Base-by-base conservation (phyloP, 92 coral and sea anemone species). In the Montipora capitata region DNA sequence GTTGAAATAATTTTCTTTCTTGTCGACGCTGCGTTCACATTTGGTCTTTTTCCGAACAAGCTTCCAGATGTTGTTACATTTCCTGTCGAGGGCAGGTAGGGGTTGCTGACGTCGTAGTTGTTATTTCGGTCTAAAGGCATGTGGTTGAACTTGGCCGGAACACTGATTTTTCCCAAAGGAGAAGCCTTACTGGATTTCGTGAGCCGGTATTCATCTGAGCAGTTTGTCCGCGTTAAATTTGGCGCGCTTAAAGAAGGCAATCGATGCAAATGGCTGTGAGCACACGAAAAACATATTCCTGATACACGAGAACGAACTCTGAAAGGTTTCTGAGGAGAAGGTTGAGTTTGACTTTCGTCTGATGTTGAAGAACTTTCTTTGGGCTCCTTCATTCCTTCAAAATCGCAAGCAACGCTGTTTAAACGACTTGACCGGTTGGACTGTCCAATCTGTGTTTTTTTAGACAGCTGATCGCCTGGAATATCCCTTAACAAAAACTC, bases 221-320 rank as follows among this genome's bases (percentile, higher is more conserved):
- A 42, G 16, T 12, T 83, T 59, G 71, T 42, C 35, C 35, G 35
- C 12, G 14, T 8, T 8, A 43, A 17, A 42, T 72, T 44, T 72
- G 71, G 61, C 27, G 62, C 44, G 39, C 76, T 59, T 5, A 40
- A 17, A 6, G 79, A 72, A 41, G 79, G 80, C 7, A 82, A 40
- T 39, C 40, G 14, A 0, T 27, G 72, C 12, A 13, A 43, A 41
- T 83, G 80, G 17, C 70, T 41, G 68, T 56, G 75, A 41, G 62
- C 42, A 20, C 49, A 72, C 4, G 77, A 68, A 54, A 54, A 54
- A 14, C 87, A 72, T 41, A 83, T 72, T 59, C 87, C 87, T 35
- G 79, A 57, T 58, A 58, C 15, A 11, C 80, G 78, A 10, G 87
- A 41, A 40, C 87, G 87, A 51, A 83, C 72, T 5, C 44, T 58